phyloP scores from a whole-genome alignment of 2,888 invertebrate species.

The Parnassius orleans region DNA sequence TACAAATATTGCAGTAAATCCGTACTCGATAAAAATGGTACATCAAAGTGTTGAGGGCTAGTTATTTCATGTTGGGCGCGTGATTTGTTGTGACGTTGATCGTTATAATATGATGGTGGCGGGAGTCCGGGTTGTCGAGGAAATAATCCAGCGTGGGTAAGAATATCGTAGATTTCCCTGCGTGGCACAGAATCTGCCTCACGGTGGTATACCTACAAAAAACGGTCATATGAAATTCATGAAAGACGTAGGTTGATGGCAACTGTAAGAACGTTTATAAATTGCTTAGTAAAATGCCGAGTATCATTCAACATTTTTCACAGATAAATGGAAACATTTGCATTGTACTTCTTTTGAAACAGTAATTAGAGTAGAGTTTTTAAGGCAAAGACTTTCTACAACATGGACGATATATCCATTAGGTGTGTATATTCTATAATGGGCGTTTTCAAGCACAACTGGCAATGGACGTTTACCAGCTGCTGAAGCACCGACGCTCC shows the following conservation, averaged over 20 bases:
- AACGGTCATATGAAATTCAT: neutral
- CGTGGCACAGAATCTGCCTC: conserved; percentile 83
- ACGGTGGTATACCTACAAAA: conserved; percentile 77
- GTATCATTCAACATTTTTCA: too few species aligned
- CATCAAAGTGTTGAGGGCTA: conserved; percentile 36
- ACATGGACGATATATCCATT: too few species aligned
- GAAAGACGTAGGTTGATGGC: neutral
- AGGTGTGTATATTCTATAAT: too few species aligned
- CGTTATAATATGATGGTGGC: conserved; percentile 33
- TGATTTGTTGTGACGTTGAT: conserved; percentile 23
- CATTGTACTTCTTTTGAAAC: too few species aligned
- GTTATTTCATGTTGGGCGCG: conserved; percentile 25
- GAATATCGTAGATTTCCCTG: conserved; percentile 82
- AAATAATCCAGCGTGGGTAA: conserved; percentile 84
- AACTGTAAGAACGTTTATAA: too few species aligned
- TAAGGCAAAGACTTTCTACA: too few species aligned
- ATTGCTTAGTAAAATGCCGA: too few species aligned
- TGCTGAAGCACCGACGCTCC: too few species aligned
- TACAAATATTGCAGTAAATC: conserved; percentile 62
- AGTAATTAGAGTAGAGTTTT: too few species aligned
- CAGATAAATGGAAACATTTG: too few species aligned
- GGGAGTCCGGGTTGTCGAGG: conserved; percentile 46
- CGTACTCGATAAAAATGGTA: conserved; percentile 46
- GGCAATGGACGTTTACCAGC: too few species aligned
- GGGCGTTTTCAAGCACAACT: too few species aligned